Percentiles rank a stretch among this genome's conserved stretches.
Conservation (phyloP, 2,888 invertebrate species). For the Metopia argyrocephala region DNA sequence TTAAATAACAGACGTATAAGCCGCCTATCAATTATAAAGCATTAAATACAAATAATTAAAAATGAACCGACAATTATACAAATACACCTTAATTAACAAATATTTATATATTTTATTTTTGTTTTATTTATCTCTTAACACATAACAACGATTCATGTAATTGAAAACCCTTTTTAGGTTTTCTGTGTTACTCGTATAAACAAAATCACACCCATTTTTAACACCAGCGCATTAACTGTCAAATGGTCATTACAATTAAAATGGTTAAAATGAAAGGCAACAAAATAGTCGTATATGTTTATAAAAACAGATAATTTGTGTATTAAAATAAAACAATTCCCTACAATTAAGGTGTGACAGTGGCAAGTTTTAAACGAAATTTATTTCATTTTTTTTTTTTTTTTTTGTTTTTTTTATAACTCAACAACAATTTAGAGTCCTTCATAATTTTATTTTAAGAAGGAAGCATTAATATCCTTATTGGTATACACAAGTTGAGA, state of each 20-base stretch:
- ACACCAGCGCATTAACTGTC: slow-evolving; percentile 38
- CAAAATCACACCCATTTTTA: slow-evolving; percentile 57
- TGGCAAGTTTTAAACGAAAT: slow-evolving; percentile 16
- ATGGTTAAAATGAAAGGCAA: slow-evolving; percentile 31
- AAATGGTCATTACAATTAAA: slow-evolving; percentile 34
- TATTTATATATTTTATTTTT: background rate
- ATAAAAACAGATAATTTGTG: slow-evolving; percentile 51
- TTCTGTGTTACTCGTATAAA: background rate
- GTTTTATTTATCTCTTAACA: background rate
- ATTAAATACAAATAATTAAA: background rate
- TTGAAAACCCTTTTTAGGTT: background rate
- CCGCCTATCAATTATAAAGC: background rate
- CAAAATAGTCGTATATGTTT: no score
- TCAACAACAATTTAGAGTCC: no score
- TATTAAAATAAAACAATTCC: slow-evolving; percentile 31
- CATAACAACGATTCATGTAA: slow-evolving; percentile 4
- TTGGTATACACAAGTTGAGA: background rate
- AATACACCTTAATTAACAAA: slow-evolving; percentile 6
- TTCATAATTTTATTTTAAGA: no score
- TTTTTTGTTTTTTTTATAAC: no score
- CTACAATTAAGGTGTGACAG: slow-evolving; percentile 59
- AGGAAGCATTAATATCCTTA: background rate
- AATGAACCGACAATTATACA: background rate
- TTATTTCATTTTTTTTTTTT: background rate
- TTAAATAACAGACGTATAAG: background rate